Conservation (phyloP, 2,888 invertebrate species). For the Lacanobia wlatinum region DNA sequence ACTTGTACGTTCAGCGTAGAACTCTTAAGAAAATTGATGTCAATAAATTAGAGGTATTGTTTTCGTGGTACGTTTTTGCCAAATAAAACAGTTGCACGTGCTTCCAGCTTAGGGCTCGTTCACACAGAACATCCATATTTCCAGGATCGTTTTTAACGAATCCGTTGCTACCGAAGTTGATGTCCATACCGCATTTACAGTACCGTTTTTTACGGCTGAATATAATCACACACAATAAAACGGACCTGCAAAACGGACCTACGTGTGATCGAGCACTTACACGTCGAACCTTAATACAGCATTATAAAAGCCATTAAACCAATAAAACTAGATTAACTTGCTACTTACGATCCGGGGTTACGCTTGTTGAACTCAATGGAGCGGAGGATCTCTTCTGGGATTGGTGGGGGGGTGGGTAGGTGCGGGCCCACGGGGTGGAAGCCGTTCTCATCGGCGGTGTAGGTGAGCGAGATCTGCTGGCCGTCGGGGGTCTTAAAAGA, state of each 20-base stretch:
- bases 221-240: too few species aligned
- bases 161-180: too few species aligned
- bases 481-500: constrained; percentile 93
- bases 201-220: too few species aligned
- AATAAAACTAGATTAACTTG: constrained; percentile 14
- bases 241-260: too few species aligned
- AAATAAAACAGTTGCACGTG: background rate
- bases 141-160: too few species aligned
- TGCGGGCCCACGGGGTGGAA: constrained; percentile 92
- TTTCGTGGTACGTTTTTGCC: background rate
- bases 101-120: background rate
- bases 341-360: constrained; percentile 86
- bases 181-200: too few species aligned
- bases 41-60: background rate
- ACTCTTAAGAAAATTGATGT: background rate
- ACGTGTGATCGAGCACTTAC: background rate
- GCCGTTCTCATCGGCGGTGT: constrained; percentile 94
- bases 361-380: constrained; percentile 88
- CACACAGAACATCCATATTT: too few species aligned
- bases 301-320: constrained; percentile 11
- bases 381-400: constrained; percentile 88
- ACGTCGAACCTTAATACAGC: background rate
- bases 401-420: constrained; percentile 91
- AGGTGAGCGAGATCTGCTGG: constrained; percentile 91
- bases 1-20: background rate